Percentiles rank a stretch among this genome's conserved stretches.
Conservation (phyloP, 2,113 vertebrate species). For the Aegypius monachus region DNA sequence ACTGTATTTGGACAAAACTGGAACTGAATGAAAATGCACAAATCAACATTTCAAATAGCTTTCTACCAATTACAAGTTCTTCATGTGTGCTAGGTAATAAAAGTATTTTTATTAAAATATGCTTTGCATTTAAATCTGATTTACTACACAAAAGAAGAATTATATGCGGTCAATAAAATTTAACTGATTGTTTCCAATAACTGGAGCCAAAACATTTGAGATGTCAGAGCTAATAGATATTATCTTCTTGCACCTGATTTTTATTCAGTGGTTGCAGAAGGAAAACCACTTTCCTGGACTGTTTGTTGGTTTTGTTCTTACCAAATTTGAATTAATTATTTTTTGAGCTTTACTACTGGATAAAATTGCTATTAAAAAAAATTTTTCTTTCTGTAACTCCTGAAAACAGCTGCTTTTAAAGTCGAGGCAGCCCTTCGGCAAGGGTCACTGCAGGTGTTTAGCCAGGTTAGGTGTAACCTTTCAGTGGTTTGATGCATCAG, state of each 20-base stretch:
- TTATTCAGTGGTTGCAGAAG: not conserved
- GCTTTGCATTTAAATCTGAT: conserved; percentile 16
- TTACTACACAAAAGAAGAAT: not conserved
- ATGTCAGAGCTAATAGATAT: not conserved
- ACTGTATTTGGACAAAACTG: not conserved
- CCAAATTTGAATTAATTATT: not conserved
- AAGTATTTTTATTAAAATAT: not conserved
- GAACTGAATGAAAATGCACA: not conserved
- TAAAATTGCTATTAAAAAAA: not conserved
- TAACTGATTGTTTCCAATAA: not conserved
- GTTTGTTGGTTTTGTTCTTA: not conserved
- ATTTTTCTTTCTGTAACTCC: not conserved
- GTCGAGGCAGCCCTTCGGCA: not conserved
- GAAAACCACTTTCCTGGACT: not conserved
- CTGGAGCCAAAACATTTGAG: not conserved
- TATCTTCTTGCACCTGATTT: not conserved
- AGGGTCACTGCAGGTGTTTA: not conserved
- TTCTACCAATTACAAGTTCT: not conserved
- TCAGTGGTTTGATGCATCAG: not conserved
- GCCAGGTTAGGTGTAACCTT: not conserved
- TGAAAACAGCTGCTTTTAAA: not conserved
- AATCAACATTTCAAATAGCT: conserved; percentile 16
- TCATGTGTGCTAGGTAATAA: not conserved
- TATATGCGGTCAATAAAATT: not conserved
- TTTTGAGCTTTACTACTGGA: not conserved